Evolutionary conservation across 2,888 invertebrate species (phyloP), one percentile per base, ranked within the genome.

Genomic region (Cremastinae sp.): DNA sequence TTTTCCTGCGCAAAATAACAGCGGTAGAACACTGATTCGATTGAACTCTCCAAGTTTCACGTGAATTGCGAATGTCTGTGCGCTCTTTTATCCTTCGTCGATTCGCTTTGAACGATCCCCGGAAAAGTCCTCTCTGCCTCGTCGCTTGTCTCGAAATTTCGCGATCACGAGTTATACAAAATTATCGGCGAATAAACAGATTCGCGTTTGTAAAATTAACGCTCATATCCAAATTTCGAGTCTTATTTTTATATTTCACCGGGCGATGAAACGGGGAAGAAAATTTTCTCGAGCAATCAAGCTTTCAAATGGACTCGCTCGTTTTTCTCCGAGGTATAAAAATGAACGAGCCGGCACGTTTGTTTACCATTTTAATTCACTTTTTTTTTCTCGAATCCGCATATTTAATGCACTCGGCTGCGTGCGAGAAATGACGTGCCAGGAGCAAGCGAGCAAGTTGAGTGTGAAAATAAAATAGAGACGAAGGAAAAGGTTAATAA

Each of bases 321-420:
- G n/a, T 9, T 36, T 22, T 51, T 20, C 14, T 5, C 28, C 18
- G 4, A 0, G 18, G 14, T 12, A 38, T 38, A 9, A 64, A 20
- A 64, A 34, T 51, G 49, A 53, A 22, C 43, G 2, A 16, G 49
- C 18, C 12, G 41, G 12, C 34, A 54, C 28, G 22, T 38, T 41
- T 65, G 28, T 65, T 45, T 72, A 18, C 43, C 41, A n/a, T n/a
- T n/a, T n/a, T n/a, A n/a, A n/a, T n/a, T 62, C n/a, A 16, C 38
- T 47, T 34, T 64, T 51, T 38, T 9, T 66, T 65, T 54, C 36
- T 64, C 18, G 51, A 22, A n/a, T n/a, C n/a, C 41, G 53, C 53
- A 68, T 73, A 64, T 73, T 73, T 69, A 73, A 76, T 76, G 73
- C 76, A 73, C 73, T 58, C n/a, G n/a, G n/a, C 62, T 41, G 47